Base-by-base conservation (phyloP, 2,797 vertebrate genomes). In the Characodon lateralis region DNA sequence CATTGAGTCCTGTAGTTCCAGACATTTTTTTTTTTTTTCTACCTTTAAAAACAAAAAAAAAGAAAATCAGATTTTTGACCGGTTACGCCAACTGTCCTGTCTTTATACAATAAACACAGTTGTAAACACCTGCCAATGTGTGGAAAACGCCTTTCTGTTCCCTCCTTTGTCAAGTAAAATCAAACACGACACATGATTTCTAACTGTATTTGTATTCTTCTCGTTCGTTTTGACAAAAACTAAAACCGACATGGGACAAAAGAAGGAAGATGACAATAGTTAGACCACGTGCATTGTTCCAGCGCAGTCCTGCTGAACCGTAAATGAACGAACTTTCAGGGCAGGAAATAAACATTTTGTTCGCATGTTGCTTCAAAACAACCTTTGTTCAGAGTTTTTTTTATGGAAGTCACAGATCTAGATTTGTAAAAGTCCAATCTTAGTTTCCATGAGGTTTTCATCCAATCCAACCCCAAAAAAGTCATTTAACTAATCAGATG, bases 61-160 rank as follows among this genome's bases (percentile, higher is more conserved):
- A 80, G 81, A 90, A 88, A 91, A 83, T 82, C 84, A 78, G 85
- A 89, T 83, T 83, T 69, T 86, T 88, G 87, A 93, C 78, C 86
- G 84, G 82, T 89, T 87, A 86, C 59, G 81, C 80, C 71, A 85
- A 81, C 80, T 93, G 85, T 93, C 83, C 89, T 92, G 93, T 93
- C 92, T 95, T 95, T 94, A 89, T 94, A 95, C 89, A 94, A 92
- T 95, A 94, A 95, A 94, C 79, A 82, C 90, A 90, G 82, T 91
- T 93, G 92, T 93, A 93, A 87, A 92, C 78, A 78, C 92, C 89
- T 86, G 77, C 65, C 73, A 6, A 70, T 56, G 69, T n/a, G 41
- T 83, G 53, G 0, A 14, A 24, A 1, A 56, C 41, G 5, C 0
- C 14, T 74, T 69, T 53, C 26, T 74, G 41, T 59, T 28, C 20